phyloP scores from a whole-genome alignment of 2,888 invertebrate species.

The Athalia rosae region DNA sequence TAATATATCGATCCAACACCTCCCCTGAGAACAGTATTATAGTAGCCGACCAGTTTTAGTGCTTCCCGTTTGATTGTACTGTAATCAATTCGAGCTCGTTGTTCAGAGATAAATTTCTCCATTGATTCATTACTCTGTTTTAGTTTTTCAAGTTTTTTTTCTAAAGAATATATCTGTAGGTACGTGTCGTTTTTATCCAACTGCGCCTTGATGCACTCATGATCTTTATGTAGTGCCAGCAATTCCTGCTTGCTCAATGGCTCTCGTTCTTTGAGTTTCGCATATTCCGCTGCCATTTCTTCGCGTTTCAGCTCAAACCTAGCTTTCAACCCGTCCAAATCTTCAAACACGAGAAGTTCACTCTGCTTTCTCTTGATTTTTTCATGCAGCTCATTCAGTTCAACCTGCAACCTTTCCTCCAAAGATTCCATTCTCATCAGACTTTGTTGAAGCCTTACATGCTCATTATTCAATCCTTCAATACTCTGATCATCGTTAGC shows the following conservation, averaged over 20 bases:
- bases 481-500: slow-evolving; percentile 78
- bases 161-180: slow-evolving; percentile 80
- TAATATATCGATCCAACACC: slow-evolving; percentile 59
- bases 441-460: slow-evolving; percentile 72
- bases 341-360: slow-evolving; percentile 78
- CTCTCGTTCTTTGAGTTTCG: slow-evolving; percentile 74
- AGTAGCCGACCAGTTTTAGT: slow-evolving; percentile 75
- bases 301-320: slow-evolving; percentile 78
- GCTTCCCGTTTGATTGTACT: slow-evolving; percentile 79
- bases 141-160: slow-evolving; percentile 81
- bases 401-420: slow-evolving; percentile 74
- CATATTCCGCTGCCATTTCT: slow-evolving; percentile 75
- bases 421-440: slow-evolving; percentile 73
- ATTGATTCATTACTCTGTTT: slow-evolving; percentile 82
- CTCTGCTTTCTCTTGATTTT: slow-evolving; percentile 81
- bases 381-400: slow-evolving; percentile 81
- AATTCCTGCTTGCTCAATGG: slow-evolving; percentile 75
- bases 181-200: slow-evolving; percentile 84
- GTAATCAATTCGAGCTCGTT: slow-evolving; percentile 82
- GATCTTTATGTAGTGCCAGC: slow-evolving; percentile 74
- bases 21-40: slow-evolving; percentile 76
- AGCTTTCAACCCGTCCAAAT: slow-evolving; percentile 78
- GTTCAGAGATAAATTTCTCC: slow-evolving; percentile 81
- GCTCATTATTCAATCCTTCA: slow-evolving; percentile 79
- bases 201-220: slow-evolving; percentile 75